Evolutionary conservation across 1,140 invertebrate species (phyloP).

Genomic region (Subanguina moxae): DNA sequence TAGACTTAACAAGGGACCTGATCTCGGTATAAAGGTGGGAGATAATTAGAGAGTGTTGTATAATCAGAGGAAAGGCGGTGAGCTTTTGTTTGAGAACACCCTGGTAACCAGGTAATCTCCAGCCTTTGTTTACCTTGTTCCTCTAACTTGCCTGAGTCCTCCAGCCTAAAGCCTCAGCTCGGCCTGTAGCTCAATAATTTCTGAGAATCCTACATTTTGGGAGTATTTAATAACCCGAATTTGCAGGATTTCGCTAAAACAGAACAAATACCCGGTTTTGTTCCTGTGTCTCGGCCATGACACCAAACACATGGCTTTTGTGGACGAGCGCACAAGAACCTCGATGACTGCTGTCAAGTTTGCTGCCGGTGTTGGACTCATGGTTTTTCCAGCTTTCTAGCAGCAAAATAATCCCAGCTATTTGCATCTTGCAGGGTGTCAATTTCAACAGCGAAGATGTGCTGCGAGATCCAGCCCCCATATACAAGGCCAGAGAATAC

Average conservation of each 20-base stretch:
- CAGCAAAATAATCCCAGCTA: neutral
- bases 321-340: constrained; percentile 48
- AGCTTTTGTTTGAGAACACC: too few relatives aligned
- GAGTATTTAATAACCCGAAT: too few relatives aligned
- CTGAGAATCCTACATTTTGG: too few relatives aligned
- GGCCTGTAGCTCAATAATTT: too few relatives aligned
- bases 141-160: too few relatives aligned
- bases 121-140: too few relatives aligned
- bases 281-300: constrained; percentile 54
- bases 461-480: constrained; percentile 36
- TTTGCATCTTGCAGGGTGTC: constrained; percentile 49
- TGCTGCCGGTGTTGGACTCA: constrained; percentile 41
- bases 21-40: too few relatives aligned
- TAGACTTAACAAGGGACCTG: too few relatives aligned
- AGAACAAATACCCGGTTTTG: constrained; percentile 58
- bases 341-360: constrained; percentile 53
- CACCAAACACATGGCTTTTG: constrained; percentile 40
- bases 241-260: constrained; percentile 50
- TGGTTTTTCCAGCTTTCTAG: constrained; percentile 15
- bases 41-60: too few relatives aligned
- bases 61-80: too few relatives aligned
- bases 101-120: too few relatives aligned
- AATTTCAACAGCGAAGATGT: constrained; percentile 58
- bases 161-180: too few relatives aligned
- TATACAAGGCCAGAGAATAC: constrained; percentile 50